Conservation (phyloP, 2,888 invertebrate genomes). For the Yponomeuta evonymella region DNA sequence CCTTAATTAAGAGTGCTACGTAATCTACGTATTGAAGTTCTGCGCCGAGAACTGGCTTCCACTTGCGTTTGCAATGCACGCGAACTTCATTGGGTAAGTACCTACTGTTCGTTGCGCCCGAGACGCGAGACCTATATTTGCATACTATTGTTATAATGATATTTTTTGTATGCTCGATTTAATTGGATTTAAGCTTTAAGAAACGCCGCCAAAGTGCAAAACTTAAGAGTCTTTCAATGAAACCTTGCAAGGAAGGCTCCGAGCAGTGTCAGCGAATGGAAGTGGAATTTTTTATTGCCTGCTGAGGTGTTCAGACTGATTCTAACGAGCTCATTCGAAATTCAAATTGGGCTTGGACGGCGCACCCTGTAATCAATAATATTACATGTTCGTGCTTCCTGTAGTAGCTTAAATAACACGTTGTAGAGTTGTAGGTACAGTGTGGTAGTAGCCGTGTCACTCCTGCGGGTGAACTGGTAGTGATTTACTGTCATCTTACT, state of each 20-base stretch:
- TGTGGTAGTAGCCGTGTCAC: neutral
- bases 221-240: constrained; percentile 22
- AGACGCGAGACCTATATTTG: neutral
- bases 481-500: neutral
- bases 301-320: constrained; percentile 51
- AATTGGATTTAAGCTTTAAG: neutral
- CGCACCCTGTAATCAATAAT: constrained; percentile 72
- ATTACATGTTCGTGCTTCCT: constrained; percentile 72
- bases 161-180: neutral
- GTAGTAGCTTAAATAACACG: constrained; percentile 22
- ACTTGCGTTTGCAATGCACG: constrained; percentile 26
- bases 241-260: constrained; percentile 16
- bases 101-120: neutral
- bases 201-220: neutral
- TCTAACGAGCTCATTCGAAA: constrained; percentile 75
- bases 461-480: neutral
- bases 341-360: constrained; percentile 66
- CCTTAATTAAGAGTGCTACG: constrained; percentile 63
- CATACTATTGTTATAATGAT: neutral
- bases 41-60: constrained; percentile 28
- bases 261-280: constrained; percentile 51
- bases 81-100: constrained; percentile 3
- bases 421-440: neutral
- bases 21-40: constrained; percentile 39
- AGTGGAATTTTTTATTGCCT: constrained; percentile 59